A percentile compares a stretch with the other conserved stretches of the same genome.
phyloP scores from a whole-genome alignment of 2,113 vertebrate species.

The Dipodomys merriami region DNA sequence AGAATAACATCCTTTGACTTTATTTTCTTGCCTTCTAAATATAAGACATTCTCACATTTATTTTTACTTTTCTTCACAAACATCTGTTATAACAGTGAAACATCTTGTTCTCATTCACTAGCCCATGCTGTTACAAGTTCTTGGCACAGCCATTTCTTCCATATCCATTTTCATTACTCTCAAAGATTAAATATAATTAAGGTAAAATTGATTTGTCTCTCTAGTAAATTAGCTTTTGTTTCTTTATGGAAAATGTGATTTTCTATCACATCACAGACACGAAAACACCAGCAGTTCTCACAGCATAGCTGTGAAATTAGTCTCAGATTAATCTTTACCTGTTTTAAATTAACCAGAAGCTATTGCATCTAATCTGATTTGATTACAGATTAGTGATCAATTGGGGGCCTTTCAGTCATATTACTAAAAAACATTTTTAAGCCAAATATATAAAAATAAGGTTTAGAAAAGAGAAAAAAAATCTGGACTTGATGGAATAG shows the following conservation, averaged over 20 bases:
- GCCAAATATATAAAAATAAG: background rate
- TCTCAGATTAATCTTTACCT: slow-evolving; percentile 1
- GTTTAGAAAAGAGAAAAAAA: slow-evolving; percentile 5
- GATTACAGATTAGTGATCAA: background rate
- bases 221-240: background rate
- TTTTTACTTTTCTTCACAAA: background rate
- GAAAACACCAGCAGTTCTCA: background rate
- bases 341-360: background rate
- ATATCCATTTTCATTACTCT: background rate
- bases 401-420: background rate
- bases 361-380: background rate
- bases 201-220: background rate
- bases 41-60: background rate
- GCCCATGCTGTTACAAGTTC: background rate
- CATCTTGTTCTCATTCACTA: background rate
- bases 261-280: background rate
- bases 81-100: background rate
- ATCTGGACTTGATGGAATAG: background rate
- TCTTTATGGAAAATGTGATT: slow-evolving; percentile 24
- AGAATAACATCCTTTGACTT: background rate
- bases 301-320: background rate
- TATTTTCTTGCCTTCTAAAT: background rate
- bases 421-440: slow-evolving; percentile 48
- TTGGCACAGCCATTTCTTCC: background rate
- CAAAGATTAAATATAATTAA: slow-evolving; percentile 10